Evolutionary conservation across 2,113 vertebrate genomes (phyloP), one percentile per base, ranked within the genome.

Genomic region (Gadus macrocephalus): DNA sequence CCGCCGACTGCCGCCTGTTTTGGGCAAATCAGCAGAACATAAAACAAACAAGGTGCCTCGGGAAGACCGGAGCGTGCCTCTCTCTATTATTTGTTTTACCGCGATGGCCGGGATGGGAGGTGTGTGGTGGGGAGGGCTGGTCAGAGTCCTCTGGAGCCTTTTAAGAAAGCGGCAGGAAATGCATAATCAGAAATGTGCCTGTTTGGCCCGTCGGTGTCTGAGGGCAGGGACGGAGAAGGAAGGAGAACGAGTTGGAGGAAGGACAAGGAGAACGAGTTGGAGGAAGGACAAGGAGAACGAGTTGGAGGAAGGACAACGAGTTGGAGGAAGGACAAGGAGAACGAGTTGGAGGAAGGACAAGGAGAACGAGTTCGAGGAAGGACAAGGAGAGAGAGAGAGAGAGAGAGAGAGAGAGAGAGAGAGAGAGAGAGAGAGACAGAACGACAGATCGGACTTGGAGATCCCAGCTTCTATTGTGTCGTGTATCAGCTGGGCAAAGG

Each of bases 21-120:
- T 77, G 82, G 73, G 76, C 70, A 82, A 83, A 83, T 86, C 82
- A 85, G 78, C 73, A 81, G 71, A 81, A 86, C 82, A 81, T 35
- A 68, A 84, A 83, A 77, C 77, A 83, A 80, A 81, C 76, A 70
- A 42, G 25, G 69, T 2, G 28, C 0, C 67, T 59, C 59, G 61
- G 76, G 78, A 85, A 78, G 69, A 83, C 73, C 66, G 42, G 62
- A 69, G 64, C 71, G 71, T 72, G 78, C 70, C 66, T 76, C 75
- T 74, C 66, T 77, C 64, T 79, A 70, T 83, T 66, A 60, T 77
- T 74, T 49, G 42, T 12, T 49, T 49, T 12, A 49, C 42, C 42
- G 7, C 42, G 80, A 77, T 58, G 2, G n/a, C 25, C 28, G 15
- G 25, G 61, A 1, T 20, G 67, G 53, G 22, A 3, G 14, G 15